Conservation (phyloP, 2,113 vertebrate genomes). For the Kryptolebias marmoratus region DNA sequence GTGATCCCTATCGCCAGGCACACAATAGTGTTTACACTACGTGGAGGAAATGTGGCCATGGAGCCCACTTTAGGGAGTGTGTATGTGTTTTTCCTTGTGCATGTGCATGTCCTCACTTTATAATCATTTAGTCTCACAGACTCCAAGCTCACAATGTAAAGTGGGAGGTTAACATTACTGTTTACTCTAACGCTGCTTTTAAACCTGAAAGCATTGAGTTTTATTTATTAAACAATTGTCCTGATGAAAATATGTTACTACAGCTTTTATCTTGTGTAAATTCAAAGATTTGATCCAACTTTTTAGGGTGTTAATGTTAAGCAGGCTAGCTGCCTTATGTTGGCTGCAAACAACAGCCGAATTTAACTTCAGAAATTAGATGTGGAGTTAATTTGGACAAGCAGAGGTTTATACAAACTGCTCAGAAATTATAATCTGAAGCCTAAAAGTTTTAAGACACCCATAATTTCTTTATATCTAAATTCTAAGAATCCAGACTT, state of each 20-base stretch:
- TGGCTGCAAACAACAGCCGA: too few species aligned
- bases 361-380: too few species aligned
- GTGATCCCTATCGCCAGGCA: conserved; percentile 76
- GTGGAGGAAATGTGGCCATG: conserved; percentile 77
- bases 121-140: conserved; percentile 12
- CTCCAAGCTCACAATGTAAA: neutral
- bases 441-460: too few species aligned
- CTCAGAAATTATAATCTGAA: too few species aligned
- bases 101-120: conserved; percentile 18
- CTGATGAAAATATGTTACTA: too few species aligned
- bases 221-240: neutral
- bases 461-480: too few species aligned
- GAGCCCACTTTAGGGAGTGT: conserved; percentile 70
- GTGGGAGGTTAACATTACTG: neutral
- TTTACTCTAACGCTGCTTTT: neutral
- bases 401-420: too few species aligned
- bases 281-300: neutral
- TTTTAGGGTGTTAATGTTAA: too few species aligned
- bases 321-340: too few species aligned
- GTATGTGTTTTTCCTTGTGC: conserved; percentile 43
- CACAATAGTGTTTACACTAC: conserved; percentile 83
- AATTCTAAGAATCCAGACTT: too few species aligned
- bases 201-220: neutral
- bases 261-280: too few species aligned
- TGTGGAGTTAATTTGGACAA: too few species aligned